Base-by-base conservation (phyloP, 2,888 invertebrate genomes). In the Patella ulyssiponensis region DNA sequence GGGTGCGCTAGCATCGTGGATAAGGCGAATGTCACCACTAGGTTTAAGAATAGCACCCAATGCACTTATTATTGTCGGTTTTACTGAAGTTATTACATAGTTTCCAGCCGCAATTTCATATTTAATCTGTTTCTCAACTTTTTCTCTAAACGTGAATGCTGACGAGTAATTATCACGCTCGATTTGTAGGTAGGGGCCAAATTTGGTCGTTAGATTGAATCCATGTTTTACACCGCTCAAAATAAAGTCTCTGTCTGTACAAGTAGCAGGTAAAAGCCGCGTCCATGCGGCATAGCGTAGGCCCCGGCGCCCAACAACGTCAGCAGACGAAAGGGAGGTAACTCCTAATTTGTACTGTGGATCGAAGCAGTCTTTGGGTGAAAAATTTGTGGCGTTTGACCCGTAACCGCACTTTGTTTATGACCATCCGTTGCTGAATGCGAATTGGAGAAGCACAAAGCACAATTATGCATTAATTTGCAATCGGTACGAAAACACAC, bases 121-220 rank as follows among this genome's bases (percentile, higher is more conserved):
- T n/a, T 15, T 70, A n/a, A 70, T 27, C 70, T 70, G 70, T n/a
- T 70, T 17, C 11, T 70, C 70, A 20, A 27, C 70, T 70, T 70
- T 70, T 27, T 70, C 70, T 27, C 70, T 70, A 44, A 33, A n/a
- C n/a, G n/a, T n/a, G n/a, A n/a, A n/a, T 7, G 70, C 70, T 70
- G 70, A 70, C 5, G 33, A 44, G 44, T 70, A 44, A 70, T 70
- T 70, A 70, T 27, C 33, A 17, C 44, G 70, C 2, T 70, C 33
- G 33, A 27, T 44, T 17, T 2, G 27, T 23, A 70, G 33, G 44
- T 70, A 33, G 44, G 44, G 44, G 20, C 27, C 44, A 44, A 33
- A 27, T 33, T 70, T 70, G n/a, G 27, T 17, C 70, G 44, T n/a
- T 70, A 70, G 27, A 3, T 7, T n/a, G 70, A 70, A 70, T 27